Conservation (phyloP, 2,888 invertebrate species). For the Hyposoter didymator region DNA sequence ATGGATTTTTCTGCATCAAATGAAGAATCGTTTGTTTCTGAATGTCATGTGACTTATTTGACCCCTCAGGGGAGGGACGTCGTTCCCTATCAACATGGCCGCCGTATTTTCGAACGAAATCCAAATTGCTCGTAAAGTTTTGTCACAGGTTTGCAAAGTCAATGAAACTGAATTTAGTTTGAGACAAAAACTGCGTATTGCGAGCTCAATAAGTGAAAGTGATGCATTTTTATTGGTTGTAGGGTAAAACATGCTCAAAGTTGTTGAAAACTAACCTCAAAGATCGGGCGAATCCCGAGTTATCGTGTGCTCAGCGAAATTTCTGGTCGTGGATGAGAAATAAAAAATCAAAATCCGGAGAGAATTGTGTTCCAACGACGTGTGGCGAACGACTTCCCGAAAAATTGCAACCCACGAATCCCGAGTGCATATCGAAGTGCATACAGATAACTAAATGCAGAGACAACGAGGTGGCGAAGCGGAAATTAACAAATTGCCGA, state of each 20-base stretch:
- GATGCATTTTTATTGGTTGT: neutral
- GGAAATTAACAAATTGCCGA: constrained; percentile 56
- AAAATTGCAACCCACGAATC: constrained; percentile 52
- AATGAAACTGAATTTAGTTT: neutral
- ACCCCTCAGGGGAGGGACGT: constrained; percentile 11
- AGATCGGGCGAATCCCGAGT: constrained; percentile 2
- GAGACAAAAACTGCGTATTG: neutral
- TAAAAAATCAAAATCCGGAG: constrained; percentile 37
- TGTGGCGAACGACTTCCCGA: constrained; percentile 54
- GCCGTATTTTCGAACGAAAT: constrained; percentile 61
- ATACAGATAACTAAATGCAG: constrained; percentile 40
- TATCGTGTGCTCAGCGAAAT: neutral
- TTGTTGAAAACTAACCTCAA: constrained; percentile 28
- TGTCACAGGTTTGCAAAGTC: constrained; percentile 47
- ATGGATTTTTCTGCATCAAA: neutral
- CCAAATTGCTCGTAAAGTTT: constrained; percentile 71
- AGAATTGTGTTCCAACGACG: constrained; percentile 12
- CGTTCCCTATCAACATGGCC: constrained; percentile 68
- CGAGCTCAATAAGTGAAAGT: neutral
- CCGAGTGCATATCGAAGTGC: constrained; percentile 61
- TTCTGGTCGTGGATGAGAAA: constrained; percentile 60
- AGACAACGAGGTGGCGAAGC: constrained; percentile 39
- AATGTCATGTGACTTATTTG: constrained; percentile 27
- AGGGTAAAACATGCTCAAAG: constrained; percentile 30
- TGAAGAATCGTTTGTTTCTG: constrained; percentile 52